These are phyloP conservation scores for Drosophila yooni DNA, from an alignment of 2,888 invertebrate species.

Conservation along the genomic window DNA sequence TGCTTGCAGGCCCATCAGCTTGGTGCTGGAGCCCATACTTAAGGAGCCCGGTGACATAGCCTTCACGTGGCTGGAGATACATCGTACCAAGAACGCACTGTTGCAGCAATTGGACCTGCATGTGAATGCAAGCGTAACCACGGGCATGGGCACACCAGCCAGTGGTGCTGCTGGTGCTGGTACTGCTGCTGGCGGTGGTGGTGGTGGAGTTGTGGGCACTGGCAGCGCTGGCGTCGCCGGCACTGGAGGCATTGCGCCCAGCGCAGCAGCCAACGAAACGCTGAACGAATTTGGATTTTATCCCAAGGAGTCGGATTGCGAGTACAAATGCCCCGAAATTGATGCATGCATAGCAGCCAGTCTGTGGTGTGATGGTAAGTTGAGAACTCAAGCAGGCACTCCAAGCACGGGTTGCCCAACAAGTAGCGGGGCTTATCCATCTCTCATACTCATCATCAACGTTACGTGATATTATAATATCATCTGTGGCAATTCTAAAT, in stretches of 20 bases:
- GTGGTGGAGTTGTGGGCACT: constrained; percentile 49
- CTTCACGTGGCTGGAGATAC: constrained; percentile 92
- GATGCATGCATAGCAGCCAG: constrained; percentile 91
- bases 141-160: constrained; percentile 57
- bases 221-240: constrained; percentile 58
- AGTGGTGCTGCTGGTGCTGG: constrained; percentile 31
- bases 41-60: constrained; percentile 90
- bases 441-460: neutral
- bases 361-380: constrained; percentile 91
- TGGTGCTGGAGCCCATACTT: constrained; percentile 89
- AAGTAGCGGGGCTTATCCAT: neutral
- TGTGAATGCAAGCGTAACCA: constrained; percentile 81
- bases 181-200: constrained; percentile 40
- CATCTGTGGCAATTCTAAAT: neutral
- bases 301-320: constrained; percentile 86
- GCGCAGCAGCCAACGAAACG: constrained; percentile 82
- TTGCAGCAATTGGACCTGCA: constrained; percentile 87
- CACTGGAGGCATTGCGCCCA: constrained; percentile 39
- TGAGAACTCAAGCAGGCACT: constrained; percentile 41
- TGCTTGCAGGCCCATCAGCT: constrained; percentile 86
- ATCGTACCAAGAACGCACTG: constrained; percentile 87
- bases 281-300: constrained; percentile 85
- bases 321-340: constrained; percentile 89
- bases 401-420: constrained; percentile 12
- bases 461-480: neutral